A percentile compares a stretch with the other conserved stretches of the same genome.
Conservation (phyloP, 2,888 invertebrate species). For the Troides oblongomaculatus region DNA sequence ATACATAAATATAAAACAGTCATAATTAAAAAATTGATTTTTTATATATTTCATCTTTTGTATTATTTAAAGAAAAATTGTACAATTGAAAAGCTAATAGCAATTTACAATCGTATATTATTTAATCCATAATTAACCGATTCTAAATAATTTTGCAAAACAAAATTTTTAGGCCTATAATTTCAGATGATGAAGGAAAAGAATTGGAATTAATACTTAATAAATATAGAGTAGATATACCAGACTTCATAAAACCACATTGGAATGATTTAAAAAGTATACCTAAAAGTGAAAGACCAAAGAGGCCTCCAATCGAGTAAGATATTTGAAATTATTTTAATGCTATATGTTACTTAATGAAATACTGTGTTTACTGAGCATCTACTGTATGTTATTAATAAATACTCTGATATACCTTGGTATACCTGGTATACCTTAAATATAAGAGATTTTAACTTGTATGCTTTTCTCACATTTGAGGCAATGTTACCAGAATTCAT, state of each 20-base stretch:
- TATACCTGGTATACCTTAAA: too few species aligned
- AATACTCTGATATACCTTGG: too few species aligned
- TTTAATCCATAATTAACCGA: too few species aligned
- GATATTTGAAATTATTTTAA: slow-evolving; percentile 3
- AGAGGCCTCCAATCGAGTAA: slow-evolving; percentile 47
- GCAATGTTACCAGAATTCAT: too few species aligned
- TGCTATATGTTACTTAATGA: neutral
- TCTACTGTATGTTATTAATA: too few species aligned
- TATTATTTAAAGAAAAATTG: too few species aligned
- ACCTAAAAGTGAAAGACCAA: slow-evolving; percentile 62
- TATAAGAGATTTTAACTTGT: too few species aligned
- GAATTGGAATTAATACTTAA: slow-evolving; percentile 43
- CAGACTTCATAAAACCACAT: slow-evolving; percentile 57
- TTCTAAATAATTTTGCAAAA: neutral
- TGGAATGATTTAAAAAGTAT: slow-evolving; percentile 65
- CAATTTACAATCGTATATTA: too few species aligned
- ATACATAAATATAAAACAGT: neutral
- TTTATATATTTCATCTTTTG: neutral
- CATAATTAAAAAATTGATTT: neutral
- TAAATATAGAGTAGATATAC: slow-evolving; percentile 53
- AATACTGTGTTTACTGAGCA: neutral
- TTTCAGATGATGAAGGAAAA: slow-evolving; percentile 47
- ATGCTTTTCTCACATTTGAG: too few species aligned
- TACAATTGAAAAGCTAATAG: too few species aligned
- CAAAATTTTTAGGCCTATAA: slow-evolving; percentile 53